These are phyloP conservation scores for Amphiprion percula DNA, from an alignment of 2,113 vertebrate species.

Conservation along the genomic window DNA sequence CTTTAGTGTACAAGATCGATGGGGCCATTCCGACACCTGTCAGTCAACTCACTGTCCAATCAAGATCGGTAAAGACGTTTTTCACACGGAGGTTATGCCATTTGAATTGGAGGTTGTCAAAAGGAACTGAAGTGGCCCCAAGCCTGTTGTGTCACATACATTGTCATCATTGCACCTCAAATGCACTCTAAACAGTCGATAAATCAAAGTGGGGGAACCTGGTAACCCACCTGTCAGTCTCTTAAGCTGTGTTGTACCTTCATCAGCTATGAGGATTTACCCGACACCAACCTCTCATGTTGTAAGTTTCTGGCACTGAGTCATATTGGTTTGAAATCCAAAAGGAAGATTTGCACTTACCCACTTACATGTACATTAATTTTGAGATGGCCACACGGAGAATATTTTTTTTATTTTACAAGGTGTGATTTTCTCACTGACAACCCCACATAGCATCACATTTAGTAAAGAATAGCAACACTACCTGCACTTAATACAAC, in stretches of 20 bases:
- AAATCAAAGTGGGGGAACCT: conserved; percentile 30
- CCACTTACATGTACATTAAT: neutral
- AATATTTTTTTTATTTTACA: neutral
- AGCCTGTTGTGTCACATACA: conserved; percentile 20
- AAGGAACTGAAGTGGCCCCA: conserved; percentile 4
- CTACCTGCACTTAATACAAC: neutral
- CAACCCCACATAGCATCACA: neutral
- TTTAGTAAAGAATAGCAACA: neutral
- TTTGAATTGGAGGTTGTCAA: conserved; percentile 35
- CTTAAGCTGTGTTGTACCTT: conserved; percentile 4
- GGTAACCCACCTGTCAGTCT: conserved; percentile 25
- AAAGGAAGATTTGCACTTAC: conserved; percentile 17
- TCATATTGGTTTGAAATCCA: conserved; percentile 18
- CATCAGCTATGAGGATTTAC: conserved; percentile 20
- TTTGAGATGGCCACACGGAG: conserved; percentile 2
- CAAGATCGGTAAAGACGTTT: conserved; percentile 20
- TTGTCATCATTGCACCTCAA: conserved; percentile 25
- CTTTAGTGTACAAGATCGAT: conserved; percentile 27
- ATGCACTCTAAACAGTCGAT: conserved; percentile 38
- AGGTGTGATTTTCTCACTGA: neutral
- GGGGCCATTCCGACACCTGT: conserved; percentile 33
- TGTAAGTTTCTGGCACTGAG: conserved; percentile 29
- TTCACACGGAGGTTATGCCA: neutral
- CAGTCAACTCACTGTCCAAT: conserved; percentile 48
- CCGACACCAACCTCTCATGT: conserved; percentile 15